Evolutionary conservation across 2,797 vertebrate genomes (phyloP).

Genomic region (Ptychadena robeensis): DNA sequence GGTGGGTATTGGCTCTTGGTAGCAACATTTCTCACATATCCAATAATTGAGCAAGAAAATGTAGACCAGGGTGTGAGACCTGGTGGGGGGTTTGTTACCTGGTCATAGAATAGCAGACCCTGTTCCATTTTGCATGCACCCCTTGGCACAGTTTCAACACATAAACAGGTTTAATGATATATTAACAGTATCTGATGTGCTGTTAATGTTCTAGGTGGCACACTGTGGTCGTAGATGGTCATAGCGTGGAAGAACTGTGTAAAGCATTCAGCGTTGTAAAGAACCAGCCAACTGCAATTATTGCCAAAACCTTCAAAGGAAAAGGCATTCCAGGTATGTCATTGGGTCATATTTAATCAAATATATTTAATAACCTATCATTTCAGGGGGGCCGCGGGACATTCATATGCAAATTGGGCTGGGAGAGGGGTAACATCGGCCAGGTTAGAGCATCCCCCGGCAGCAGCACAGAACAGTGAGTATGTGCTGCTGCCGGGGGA

Average conservation of each 20-base stretch:
- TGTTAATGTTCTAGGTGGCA: constrained; percentile 83
- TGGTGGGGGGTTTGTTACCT: not conserved
- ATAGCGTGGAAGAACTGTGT: constrained; percentile 95
- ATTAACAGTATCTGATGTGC: not conserved
- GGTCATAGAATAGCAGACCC: not conserved
- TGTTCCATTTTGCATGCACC: no score
- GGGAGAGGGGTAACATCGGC: no score
- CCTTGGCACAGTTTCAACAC: no score
- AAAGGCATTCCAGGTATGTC: constrained; percentile 89
- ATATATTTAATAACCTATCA: no score
- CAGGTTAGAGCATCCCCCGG: no score
- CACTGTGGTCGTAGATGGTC: constrained; percentile 89
- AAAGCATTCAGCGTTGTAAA: constrained; percentile 91
- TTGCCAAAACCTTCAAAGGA: constrained; percentile 93
- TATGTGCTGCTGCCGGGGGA: no score
- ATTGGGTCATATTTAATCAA: no score
- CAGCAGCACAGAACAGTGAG: no score
- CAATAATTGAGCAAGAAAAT: not conserved
- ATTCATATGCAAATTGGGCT: no score
- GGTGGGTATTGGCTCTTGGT: no score
- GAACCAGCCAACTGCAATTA: constrained; percentile 91
- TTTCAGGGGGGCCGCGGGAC: no score
- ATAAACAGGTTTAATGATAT: not conserved
- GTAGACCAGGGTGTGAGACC: not conserved
- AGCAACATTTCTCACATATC: no score